phyloP scores from a whole-genome alignment of 2,113 vertebrate genomes.

The Formicarius rufipectus region DNA sequence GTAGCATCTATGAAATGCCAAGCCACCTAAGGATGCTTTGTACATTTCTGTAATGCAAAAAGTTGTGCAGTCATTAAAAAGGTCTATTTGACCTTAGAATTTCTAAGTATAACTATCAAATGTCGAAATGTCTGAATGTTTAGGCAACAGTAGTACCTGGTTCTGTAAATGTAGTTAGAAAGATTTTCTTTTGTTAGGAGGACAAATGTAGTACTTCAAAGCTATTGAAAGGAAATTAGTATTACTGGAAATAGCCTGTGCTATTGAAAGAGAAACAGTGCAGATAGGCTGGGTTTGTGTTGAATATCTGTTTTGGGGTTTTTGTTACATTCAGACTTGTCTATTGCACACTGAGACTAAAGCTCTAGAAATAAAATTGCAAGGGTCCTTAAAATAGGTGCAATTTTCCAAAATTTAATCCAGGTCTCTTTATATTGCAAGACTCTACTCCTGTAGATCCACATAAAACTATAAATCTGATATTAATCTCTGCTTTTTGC shows the following conservation, averaged over 20 bases:
- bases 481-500: neutral
- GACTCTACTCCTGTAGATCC: neutral
- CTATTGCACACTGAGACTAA: neutral
- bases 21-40: neutral
- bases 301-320: neutral
- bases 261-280: neutral
- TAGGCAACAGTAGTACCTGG: neutral
- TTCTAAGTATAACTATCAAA: neutral
- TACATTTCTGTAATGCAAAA: neutral
- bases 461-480: neutral
- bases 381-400: neutral
- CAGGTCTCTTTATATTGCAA: neutral
- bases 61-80: neutral
- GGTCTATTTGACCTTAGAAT: neutral
- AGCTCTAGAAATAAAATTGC: neutral
- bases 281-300: neutral
- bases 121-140: neutral
- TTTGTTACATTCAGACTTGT: neutral
- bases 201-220: neutral
- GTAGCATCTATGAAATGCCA: neutral
- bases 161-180: neutral
- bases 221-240: neutral
- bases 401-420: neutral
- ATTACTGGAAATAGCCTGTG: neutral
- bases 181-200: neutral